Conservation (phyloP, 2,888 invertebrate genomes). For the Nomada fucata region DNA sequence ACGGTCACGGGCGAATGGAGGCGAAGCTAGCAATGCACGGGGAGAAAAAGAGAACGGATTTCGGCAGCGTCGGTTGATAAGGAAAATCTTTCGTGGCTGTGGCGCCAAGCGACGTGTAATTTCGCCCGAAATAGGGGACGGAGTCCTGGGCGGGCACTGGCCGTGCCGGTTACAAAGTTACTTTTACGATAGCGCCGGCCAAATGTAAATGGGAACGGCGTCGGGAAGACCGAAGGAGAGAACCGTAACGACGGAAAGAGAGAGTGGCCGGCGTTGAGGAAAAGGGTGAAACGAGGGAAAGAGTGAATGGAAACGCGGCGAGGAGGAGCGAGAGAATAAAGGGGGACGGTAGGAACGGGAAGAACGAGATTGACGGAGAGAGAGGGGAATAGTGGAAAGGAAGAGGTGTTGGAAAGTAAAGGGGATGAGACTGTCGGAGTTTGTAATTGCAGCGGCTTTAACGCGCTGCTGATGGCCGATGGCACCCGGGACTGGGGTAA, state of each 20-base stretch:
- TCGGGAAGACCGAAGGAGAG: slow-evolving; percentile 47
- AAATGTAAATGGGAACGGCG: slow-evolving; percentile 67
- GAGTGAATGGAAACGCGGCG: slow-evolving; percentile 47
- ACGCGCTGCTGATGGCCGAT: slow-evolving; percentile 82
- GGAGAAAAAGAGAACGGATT: slow-evolving; percentile 43
- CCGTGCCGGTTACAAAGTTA: slow-evolving; percentile 77
- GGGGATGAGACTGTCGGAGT: slow-evolving; percentile 77
- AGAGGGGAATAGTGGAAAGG: slow-evolving; percentile 16
- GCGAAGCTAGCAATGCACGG: slow-evolving; percentile 8
- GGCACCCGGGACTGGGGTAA: slow-evolving; percentile 79
- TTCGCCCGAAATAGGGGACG: slow-evolving; percentile 71
- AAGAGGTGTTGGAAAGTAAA: slow-evolving; percentile 60
- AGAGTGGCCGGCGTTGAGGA: slow-evolving; percentile 28
- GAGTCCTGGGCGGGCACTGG: slow-evolving; percentile 68
- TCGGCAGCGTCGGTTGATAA: slow-evolving; percentile 63
- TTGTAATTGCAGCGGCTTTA: slow-evolving; percentile 82
- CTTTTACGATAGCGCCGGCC: slow-evolving; percentile 78
- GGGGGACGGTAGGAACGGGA: slow-evolving; percentile 6
- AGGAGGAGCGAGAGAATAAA: neutral
- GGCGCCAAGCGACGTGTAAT: slow-evolving; percentile 73
- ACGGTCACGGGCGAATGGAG: slow-evolving; percentile 1
- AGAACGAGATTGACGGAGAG: slow-evolving; percentile 21
- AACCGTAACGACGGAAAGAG: slow-evolving; percentile 39
- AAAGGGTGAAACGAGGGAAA: slow-evolving; percentile 50
- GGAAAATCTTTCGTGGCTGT: slow-evolving; percentile 71